Evolutionary conservation across 2,113 vertebrate species (phyloP).

Genomic region (Craseonycteris thonglongyai): DNA sequence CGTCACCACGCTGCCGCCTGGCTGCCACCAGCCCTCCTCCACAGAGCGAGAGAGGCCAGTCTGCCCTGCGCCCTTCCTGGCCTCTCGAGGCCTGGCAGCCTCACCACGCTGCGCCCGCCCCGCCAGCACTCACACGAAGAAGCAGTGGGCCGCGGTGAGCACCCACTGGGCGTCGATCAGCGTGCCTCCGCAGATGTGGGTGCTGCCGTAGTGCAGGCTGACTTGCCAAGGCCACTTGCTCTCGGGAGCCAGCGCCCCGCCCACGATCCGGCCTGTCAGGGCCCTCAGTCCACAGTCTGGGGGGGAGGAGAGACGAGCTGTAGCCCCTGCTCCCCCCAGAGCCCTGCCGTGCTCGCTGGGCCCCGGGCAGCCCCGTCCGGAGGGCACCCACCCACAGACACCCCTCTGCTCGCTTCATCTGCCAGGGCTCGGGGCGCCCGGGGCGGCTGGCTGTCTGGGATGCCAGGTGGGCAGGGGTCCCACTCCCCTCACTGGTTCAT

Average conservation of each 20-base stretch:
- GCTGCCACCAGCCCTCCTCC: background rate
- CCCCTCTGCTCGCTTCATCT: background rate
- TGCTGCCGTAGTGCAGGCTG: conserved; percentile 82
- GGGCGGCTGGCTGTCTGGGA: too few species aligned
- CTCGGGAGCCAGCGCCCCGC: conserved; percentile 77
- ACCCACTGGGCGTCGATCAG: conserved; percentile 88
- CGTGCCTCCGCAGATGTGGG: conserved; percentile 89
- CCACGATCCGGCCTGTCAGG: conserved; percentile 84
- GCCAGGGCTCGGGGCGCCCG: too few species aligned
- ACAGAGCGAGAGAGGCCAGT: accelerated
- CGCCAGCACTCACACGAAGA: conserved; percentile 84
- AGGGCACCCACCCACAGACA: accelerated
- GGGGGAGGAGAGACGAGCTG: background rate
- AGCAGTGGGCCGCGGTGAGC: conserved; percentile 92
- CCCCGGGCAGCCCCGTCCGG: background rate
- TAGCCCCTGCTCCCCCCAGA: background rate
- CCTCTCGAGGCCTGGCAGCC: accelerated
- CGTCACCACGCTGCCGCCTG: background rate
- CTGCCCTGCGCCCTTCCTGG: background rate
- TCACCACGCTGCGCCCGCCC: too few species aligned
- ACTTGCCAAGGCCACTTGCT: conserved; percentile 95
- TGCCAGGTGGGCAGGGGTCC: too few species aligned
- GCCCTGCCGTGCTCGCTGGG: background rate
- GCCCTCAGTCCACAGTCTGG: conserved; percentile 87
- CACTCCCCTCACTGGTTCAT: background rate